phyloP scores from a whole-genome alignment of 1,140 invertebrate genomes.

The Penaeus chinensis region DNA sequence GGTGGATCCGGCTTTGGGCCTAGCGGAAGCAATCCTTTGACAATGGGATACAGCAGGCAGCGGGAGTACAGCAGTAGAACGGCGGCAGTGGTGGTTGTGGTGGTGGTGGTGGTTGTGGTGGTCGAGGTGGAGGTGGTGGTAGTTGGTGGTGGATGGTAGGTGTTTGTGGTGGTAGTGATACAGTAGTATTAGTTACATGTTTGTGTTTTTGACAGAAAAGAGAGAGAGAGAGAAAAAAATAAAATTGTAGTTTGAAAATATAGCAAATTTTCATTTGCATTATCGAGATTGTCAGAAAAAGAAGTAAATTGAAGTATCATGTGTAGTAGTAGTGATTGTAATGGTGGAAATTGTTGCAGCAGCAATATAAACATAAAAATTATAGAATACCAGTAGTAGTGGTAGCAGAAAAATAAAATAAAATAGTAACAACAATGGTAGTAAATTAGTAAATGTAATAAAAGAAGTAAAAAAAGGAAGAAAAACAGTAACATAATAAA shows the following conservation, averaged over 20 bases:
- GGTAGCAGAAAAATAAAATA: neutral
- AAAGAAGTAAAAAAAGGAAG: neutral
- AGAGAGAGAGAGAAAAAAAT: neutral
- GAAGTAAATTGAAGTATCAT: neutral
- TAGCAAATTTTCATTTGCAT: too few species aligned
- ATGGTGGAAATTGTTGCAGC: neutral
- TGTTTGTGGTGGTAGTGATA: conserved; percentile 25
- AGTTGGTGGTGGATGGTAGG: neutral
- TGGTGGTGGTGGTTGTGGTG: conserved; percentile 32
- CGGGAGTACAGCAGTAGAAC: conserved; percentile 49
- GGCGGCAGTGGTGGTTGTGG: conserved; percentile 46
- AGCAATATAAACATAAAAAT: too few species aligned
- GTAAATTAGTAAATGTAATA: neutral
- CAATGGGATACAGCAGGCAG: conserved; percentile 60
- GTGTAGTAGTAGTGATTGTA: neutral
- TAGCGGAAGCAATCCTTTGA: conserved; percentile 68
- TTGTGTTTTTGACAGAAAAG: conserved; percentile 3
- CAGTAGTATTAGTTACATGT: conserved; percentile 17
- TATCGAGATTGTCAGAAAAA: too few species aligned
- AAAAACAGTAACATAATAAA: neutral
- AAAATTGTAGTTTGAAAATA: too few species aligned
- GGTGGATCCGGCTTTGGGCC: conserved; percentile 90
- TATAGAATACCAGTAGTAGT: neutral
- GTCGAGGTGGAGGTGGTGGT: conserved; percentile 7
- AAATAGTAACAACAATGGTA: conserved; percentile 9